These are phyloP conservation scores for Anableps anableps DNA, from an alignment of 2,797 vertebrate genomes.

Conservation along the genomic window DNA sequence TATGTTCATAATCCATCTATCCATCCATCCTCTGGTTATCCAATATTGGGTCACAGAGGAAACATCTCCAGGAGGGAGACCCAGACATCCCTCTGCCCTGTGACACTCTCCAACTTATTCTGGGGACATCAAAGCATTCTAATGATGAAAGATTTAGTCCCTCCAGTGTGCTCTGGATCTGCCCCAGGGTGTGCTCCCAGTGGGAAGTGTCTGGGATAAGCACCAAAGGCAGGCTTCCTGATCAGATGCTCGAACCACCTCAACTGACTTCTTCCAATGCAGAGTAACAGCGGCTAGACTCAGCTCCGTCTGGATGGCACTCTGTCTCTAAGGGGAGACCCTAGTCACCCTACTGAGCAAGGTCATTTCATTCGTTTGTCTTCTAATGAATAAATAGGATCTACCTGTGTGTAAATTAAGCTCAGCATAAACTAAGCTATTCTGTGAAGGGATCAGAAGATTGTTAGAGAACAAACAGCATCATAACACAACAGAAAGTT, in stretches of 20 bases:
- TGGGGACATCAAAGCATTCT: background rate
- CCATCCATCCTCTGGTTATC: too few relatives aligned
- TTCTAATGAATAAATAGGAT: background rate
- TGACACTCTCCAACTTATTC: background rate
- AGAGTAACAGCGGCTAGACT: background rate
- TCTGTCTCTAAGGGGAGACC: background rate
- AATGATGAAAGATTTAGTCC: background rate
- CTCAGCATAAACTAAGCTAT: background rate
- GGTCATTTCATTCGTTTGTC: constrained; percentile 8
- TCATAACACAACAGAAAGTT: background rate
- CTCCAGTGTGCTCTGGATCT: background rate
- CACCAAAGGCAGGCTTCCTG: background rate
- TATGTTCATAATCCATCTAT: background rate
- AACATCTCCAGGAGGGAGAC: background rate
- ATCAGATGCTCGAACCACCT: background rate
- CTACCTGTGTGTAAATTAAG: background rate
- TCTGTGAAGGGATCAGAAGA: background rate
- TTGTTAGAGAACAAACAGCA: background rate
- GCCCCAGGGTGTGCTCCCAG: background rate
- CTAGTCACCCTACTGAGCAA: background rate
- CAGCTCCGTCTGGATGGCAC: background rate
- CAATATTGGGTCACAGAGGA: background rate
- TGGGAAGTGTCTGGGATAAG: background rate
- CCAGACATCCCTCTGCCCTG: background rate
- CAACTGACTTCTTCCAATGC: background rate